Percentiles rank a stretch among this genome's conserved stretches.
Evolutionary conservation across 2,797 vertebrate genomes (phyloP).

Genomic region (Hozukius guyotensis): DNA sequence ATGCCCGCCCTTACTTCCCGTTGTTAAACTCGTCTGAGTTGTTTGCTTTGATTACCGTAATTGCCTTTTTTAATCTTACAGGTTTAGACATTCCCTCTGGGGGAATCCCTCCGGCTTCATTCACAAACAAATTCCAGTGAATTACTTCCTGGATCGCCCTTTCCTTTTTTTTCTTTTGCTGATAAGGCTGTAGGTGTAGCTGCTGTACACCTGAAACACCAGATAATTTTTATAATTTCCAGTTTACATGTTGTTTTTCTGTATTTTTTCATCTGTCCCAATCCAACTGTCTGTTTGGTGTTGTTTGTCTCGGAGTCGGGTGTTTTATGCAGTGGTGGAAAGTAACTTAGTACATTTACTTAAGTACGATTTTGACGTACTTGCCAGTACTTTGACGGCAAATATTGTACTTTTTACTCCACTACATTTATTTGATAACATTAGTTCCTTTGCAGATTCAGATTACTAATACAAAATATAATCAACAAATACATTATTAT

Average conservation of each 20-base stretch:
- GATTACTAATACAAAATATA: too few species aligned
- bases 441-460: too few species aligned
- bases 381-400: too few species aligned
- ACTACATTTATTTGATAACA: too few species aligned
- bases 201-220: neutral
- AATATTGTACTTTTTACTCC: too few species aligned
- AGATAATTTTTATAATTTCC: neutral
- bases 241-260: neutral
- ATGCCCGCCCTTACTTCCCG: neutral
- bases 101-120: neutral
- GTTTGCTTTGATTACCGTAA: neutral
- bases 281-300: neutral
- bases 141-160: neutral
- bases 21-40: neutral
- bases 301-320: neutral
- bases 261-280: neutral
- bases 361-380: too few species aligned
- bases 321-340: neutral
- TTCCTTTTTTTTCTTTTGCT: neutral
- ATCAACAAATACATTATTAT: too few species aligned
- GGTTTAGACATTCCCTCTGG: neutral
- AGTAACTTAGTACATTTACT: too few species aligned
- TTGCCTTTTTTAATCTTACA: neutral
- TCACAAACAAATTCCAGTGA: neutral
- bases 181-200: neutral